phyloP scores from a whole-genome alignment of 2,113 vertebrate species.

The Phalacrocorax aristotelis region DNA sequence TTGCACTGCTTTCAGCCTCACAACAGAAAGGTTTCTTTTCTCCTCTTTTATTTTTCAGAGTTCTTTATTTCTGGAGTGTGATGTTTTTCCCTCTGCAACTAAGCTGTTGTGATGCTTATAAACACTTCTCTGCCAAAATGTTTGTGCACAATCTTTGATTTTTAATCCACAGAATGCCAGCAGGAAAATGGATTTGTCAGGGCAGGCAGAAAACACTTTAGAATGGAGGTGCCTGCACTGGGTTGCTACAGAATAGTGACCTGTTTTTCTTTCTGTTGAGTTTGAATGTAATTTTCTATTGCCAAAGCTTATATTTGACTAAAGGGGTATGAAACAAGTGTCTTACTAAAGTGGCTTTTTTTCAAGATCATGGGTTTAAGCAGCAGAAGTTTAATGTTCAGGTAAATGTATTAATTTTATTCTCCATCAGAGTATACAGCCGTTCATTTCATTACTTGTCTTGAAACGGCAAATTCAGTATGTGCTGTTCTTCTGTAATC shows the following conservation, averaged over 20 bases:
- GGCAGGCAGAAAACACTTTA: not conserved
- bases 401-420: not conserved
- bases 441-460: not conserved
- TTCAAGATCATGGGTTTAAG: not conserved
- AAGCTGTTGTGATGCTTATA: not conserved
- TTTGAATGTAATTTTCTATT: not conserved
- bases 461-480: not conserved
- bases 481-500: not conserved
- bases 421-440: not conserved
- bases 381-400: not conserved
- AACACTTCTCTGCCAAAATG: not conserved
- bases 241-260: not conserved
- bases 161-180: constrained; percentile 1
- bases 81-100: not conserved
- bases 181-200: not conserved
- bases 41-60: not conserved
- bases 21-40: not conserved
- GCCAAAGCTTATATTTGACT: not conserved
- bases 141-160: not conserved
- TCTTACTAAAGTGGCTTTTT: not conserved
- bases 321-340: not conserved
- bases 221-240: not conserved
- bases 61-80: not conserved
- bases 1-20: not conserved
- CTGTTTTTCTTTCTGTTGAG: not conserved